Evolutionary conservation across 1,140 invertebrate species (phyloP).

Genomic region (Drosophila repletoides): DNA sequence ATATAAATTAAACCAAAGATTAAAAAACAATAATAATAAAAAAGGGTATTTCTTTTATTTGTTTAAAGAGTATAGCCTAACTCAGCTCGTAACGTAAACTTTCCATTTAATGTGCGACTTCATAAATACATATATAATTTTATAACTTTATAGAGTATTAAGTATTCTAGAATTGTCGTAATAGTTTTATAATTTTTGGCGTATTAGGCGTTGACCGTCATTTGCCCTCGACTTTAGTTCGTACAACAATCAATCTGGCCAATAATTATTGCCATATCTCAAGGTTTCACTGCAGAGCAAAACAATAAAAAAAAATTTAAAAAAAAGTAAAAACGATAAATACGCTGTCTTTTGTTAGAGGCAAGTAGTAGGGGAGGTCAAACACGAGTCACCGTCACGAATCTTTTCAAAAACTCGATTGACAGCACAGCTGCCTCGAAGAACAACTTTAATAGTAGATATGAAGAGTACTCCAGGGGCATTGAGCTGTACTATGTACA

Average conservation of each 20-base stretch:
- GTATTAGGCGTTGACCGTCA: conserved; percentile 46
- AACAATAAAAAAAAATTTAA: no score
- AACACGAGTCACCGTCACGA: conserved; percentile 29
- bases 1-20: no score
- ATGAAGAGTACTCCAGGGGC: conserved; percentile 15
- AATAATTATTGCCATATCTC: conserved; percentile 43
- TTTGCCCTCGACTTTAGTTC: conserved; percentile 51
- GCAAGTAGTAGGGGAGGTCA: conserved; percentile 14
- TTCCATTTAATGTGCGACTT: no score
- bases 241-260: conserved; percentile 6
- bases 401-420: conserved; percentile 20
- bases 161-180: no score
- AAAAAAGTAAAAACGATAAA: conserved; percentile 8
- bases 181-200: background rate
- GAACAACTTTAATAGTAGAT: conserved; percentile 15
- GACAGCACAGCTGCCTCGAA: background rate
- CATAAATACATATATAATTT: no score
- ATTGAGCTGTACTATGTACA: no score
- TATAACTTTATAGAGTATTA: conserved; percentile 12
- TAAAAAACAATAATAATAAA: no score
- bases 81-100: no score
- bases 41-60: no score
- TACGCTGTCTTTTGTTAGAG: background rate
- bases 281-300: conserved; percentile 42
- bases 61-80: no score